Percentiles rank a stretch among this genome's conserved stretches.
Conservation (phyloP, 2,888 invertebrate species). For the Caenorhabditis japonica region DNA sequence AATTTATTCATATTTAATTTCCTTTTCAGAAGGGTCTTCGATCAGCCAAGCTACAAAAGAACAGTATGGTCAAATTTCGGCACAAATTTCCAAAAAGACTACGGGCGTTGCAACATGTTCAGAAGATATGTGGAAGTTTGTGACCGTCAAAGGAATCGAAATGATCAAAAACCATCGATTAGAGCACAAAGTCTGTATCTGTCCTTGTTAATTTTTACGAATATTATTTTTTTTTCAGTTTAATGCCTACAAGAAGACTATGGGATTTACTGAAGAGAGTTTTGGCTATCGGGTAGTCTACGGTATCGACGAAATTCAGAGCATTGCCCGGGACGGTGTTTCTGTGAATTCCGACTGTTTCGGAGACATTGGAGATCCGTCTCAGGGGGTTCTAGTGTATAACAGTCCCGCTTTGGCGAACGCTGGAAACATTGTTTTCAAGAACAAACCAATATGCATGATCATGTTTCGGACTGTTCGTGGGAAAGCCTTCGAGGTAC, state of each 20-base stretch:
- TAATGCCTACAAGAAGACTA: conserved; percentile 7
- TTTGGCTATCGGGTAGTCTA: conserved; percentile 24
- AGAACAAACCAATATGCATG: conserved; percentile 7
- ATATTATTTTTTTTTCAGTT: conserved; percentile 22
- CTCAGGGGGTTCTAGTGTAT: conserved; percentile 31
- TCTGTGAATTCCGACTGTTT: neutral
- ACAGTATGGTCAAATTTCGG: too few relatives aligned
- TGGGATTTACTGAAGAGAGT: neutral
- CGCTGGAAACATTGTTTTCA: conserved; percentile 2
- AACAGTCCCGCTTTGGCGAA: conserved; percentile 12
- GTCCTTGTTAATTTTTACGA: neutral
- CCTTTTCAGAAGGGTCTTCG: too few relatives aligned
- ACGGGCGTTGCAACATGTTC: too few relatives aligned
- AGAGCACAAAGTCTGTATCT: neutral
- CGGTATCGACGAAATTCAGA: neutral
- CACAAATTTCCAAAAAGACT: too few relatives aligned
- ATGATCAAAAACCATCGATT: neutral
- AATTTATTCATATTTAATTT: too few relatives aligned
- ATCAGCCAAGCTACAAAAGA: too few relatives aligned
- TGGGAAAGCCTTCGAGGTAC: conserved; percentile 15
- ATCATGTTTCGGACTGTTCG: conserved; percentile 32
- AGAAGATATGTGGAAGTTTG: neutral
- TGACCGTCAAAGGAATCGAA: neutral
- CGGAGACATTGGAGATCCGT: conserved; percentile 37
- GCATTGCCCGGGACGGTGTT: conserved; percentile 18